phyloP scores from a whole-genome alignment of 2,113 vertebrate genomes.

The Passer montanus region DNA sequence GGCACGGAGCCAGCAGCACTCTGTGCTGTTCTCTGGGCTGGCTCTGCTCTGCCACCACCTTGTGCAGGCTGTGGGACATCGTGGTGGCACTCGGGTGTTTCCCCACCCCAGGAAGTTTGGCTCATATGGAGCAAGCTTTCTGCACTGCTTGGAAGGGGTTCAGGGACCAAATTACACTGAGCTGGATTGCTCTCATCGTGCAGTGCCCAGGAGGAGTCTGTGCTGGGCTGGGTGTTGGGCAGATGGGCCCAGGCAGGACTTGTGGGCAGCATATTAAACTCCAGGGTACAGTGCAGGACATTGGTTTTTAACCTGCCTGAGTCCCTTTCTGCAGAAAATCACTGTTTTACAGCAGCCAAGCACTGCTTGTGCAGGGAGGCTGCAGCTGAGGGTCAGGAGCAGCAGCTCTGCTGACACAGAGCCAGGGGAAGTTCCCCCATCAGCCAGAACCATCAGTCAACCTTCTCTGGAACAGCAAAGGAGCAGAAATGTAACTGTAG shows the following conservation, averaged over 20 bases:
- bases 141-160: not conserved
- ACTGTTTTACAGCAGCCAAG: not conserved
- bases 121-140: not conserved
- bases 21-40: not conserved
- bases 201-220: not conserved
- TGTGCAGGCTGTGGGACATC: not conserved
- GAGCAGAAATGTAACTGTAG: not conserved
- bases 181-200: not conserved
- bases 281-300: not conserved
- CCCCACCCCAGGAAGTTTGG: not conserved
- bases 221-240: not conserved
- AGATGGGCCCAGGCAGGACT: not conserved
- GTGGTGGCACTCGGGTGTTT: rapidly evolving
- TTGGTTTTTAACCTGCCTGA: not conserved
- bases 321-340: not conserved
- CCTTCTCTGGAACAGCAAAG: not conserved
- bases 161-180: not conserved
- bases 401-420: not conserved
- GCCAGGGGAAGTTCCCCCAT: not conserved
- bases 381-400: rapidly evolving
- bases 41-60: not conserved
- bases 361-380: not conserved
- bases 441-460: not conserved
- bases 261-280: not conserved
- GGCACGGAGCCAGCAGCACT: not conserved